Base-by-base conservation (phyloP, 2,888 invertebrate genomes). In the Drosophila ustulata region DNA sequence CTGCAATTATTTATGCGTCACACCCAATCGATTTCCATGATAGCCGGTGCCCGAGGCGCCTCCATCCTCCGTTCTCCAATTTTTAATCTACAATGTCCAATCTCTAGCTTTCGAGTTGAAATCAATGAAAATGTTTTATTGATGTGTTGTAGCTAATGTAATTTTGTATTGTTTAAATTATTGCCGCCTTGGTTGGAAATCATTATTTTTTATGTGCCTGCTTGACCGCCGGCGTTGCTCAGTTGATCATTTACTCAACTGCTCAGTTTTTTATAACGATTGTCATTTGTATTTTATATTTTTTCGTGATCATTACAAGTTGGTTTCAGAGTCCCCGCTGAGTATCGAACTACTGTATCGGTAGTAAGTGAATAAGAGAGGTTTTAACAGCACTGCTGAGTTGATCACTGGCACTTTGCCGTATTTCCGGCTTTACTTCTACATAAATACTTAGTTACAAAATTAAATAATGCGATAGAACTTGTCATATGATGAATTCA, bases 1-100 rank as follows among this genome's bases (percentile, higher is more conserved):
- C 75, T 67, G 70, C 88, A 85, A 86, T 84, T 88, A 84, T 88
- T 88, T 80, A 82, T 80, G 86, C 88, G 80, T 84, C 88, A 88
- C 88, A 88, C 83, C 80, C 80, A 85, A 88, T 85, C 77, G 85
- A 71, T 79, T 81, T 64, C 56, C 53, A 41, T 23, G 50, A 74
- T 64, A 61, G 59, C 66, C 61, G 61, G 3, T 57, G 73, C 75
- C 73, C 32, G 32, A 61, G 67, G 78, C 59, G 18, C 52, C 70
- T 49, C 34, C 9, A 52, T 8, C 46, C 67, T 28, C 39, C 3
- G 41, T 9, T 56, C 49, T 50, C 37, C n/a, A 37, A n/a, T 37
- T 11, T 11, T 30, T 6, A 52, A 39, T 43, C 64, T 32, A 41
- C 39, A 57, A 57, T 39, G 47, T 47, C 34, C 45, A 46, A 55